Conservation (phyloP, 2,113 vertebrate species). For the Oncorhynchus masou region DNA sequence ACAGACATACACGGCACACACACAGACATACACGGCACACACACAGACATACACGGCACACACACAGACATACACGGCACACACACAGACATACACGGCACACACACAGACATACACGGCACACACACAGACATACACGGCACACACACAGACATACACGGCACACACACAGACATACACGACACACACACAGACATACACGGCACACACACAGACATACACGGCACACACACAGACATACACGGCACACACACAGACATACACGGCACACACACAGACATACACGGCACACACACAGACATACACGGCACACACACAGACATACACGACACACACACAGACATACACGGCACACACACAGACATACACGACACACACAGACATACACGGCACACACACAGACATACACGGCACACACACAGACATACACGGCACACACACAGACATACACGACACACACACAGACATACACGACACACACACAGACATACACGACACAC, state of each 20-base stretch:
- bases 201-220: no score
- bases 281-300: no score
- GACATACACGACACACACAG: no score
- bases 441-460: no score
- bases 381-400: conserved; percentile 32
- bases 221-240: conserved; percentile 37
- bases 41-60: no score
- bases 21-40: conserved; percentile 31
- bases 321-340: conserved; percentile 33
- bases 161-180: conserved; percentile 32
- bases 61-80: conserved; percentile 28
- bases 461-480: conserved; percentile 31
- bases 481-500: no score
- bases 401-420: no score
- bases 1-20: no score
- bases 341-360: conserved; percentile 33
- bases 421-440: conserved; percentile 30
- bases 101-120: conserved; percentile 24
- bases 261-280: conserved; percentile 35
- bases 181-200: conserved; percentile 39
- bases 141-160: conserved; percentile 15
- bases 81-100: no score
- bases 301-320: conserved; percentile 33
- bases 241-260: no score
- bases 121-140: conserved; percentile 36